Evolutionary conservation across 2,888 invertebrate genomes (phyloP).

Genomic region (Pediacus dermestoides): DNA sequence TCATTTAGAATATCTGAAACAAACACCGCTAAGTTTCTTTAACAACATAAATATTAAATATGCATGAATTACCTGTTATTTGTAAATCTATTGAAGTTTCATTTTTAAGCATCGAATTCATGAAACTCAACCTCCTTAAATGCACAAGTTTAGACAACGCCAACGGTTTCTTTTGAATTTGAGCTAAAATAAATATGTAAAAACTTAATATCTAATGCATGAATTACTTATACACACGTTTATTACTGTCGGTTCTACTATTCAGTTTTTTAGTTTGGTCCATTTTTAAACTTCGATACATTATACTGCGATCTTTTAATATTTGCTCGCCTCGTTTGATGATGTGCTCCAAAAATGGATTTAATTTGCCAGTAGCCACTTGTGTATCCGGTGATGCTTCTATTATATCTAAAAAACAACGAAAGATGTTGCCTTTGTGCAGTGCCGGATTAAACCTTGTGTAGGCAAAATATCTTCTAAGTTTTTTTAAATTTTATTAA

Average conservation of each 20-base stretch:
- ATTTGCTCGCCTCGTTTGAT: conserved; percentile 38
- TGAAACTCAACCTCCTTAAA: conserved; percentile 24
- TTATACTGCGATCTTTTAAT: conserved; percentile 41
- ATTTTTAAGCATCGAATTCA: conserved; percentile 14
- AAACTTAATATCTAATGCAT: no score
- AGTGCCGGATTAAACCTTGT: no score
- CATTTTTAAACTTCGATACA: conserved; percentile 37
- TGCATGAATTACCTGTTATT: conserved; percentile 27
- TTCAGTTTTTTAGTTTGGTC: no score
- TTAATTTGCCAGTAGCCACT: conserved; percentile 10
- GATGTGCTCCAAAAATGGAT: conserved; percentile 33
- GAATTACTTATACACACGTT: no score
- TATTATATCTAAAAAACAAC: no score
- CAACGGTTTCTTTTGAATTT: conserved; percentile 19
- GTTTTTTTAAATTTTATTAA: no score
- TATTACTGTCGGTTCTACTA: no score
- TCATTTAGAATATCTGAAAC: conserved; percentile 32
- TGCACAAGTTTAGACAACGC: conserved; percentile 25
- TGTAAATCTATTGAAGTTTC: conserved; percentile 25
- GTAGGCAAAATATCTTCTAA: no score
- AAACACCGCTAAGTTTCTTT: conserved; percentile 9
- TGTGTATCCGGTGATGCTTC: background rate
- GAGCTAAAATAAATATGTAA: no score
- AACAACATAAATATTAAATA: conserved; percentile 6
- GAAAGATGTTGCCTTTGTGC: no score